Base-by-base conservation (phyloP, 2,888 invertebrate species). In the Frankliniella intonsa region DNA sequence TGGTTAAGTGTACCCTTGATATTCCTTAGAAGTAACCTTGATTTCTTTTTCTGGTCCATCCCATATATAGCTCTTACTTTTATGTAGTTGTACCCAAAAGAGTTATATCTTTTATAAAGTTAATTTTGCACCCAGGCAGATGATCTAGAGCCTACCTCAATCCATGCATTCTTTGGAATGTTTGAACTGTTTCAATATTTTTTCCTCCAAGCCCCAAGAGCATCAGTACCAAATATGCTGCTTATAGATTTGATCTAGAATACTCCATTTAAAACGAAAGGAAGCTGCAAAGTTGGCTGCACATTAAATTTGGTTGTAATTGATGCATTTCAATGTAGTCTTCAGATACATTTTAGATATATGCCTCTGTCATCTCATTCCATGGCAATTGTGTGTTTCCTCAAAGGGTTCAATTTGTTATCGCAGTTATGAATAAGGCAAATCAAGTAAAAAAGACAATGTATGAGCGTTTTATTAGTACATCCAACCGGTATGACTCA, bases 351-450 rank as follows among this genome's bases (percentile, higher is more conserved):
- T 62, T 62, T 62, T 17, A 62, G 62, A 19, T 62, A 19, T 62
- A 62, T 62, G n/a, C 62, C n/a, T 62, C n/a, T 62, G 62, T 62
- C 62, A 62, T 62, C 62, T 62, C 62, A 62, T 62, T 62, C 62
- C 62, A 62, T 62, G 62, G 62, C 62, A 17, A 62, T 62, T 62
- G 62, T 17, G 62, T 62, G 14, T 19, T 62, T 62, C 17, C 14
- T 14, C 62, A 14, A 19, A 12, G 62, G 62, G 38, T 38, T 38
- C 38, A 38, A 38, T 62, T 62, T 62, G 62, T 62, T 62, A 62
- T 62, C 14, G 17, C 62, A 38, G 5, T 38, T 38, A 38, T 38
- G 5, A 38, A 38, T 62, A 17, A 62, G n/a, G 62, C 17, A 62
- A 62, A 14, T 62, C n/a, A 62, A 19, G 14, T 62, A 62, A 62